A percentile compares a stretch with the other conserved stretches of the same genome.
Evolutionary conservation across 2,113 vertebrate species (phyloP).

Genomic region (Tupaia chinensis): DNA sequence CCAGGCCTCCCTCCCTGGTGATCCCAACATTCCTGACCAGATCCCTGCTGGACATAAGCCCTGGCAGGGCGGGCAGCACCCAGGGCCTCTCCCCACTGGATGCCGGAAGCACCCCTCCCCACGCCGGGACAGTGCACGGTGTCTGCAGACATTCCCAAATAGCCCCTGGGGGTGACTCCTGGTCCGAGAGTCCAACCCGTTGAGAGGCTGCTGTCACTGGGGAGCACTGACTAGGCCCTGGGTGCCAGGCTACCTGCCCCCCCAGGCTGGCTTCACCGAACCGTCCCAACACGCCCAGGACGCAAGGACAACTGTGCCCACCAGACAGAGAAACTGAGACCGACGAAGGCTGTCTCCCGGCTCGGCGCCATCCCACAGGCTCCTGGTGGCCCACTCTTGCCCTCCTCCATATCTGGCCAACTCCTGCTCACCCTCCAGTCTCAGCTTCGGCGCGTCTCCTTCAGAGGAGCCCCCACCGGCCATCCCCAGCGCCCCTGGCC

Average conservation of each 20-base stretch:
- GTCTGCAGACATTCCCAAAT: background rate
- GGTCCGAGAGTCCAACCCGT: background rate
- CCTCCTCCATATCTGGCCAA: background rate
- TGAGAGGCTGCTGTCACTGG: background rate
- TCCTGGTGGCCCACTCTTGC: too few relatives aligned
- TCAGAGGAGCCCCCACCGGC: background rate
- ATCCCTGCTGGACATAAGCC: too few relatives aligned
- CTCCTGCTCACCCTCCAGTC: background rate
- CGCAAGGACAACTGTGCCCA: background rate
- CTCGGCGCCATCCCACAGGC: background rate
- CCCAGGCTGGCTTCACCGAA: background rate
- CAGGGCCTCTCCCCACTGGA: background rate
- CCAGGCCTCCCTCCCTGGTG: background rate
- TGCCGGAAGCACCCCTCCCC: background rate
- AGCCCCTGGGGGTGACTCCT: too few relatives aligned
- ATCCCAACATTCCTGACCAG: background rate
- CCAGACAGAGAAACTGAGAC: background rate
- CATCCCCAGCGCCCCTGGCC: background rate
- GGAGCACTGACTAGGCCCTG: background rate
- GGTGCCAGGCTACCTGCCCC: rapidly evolving
- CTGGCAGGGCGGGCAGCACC: background rate
- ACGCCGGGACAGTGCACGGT: too few relatives aligned
- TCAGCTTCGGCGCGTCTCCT: background rate
- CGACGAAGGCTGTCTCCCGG: background rate
- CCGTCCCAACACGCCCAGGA: background rate